These are phyloP conservation scores for Opisthocomus hoazin DNA, from an alignment of 2,113 vertebrate species.

Conservation along the genomic window DNA sequence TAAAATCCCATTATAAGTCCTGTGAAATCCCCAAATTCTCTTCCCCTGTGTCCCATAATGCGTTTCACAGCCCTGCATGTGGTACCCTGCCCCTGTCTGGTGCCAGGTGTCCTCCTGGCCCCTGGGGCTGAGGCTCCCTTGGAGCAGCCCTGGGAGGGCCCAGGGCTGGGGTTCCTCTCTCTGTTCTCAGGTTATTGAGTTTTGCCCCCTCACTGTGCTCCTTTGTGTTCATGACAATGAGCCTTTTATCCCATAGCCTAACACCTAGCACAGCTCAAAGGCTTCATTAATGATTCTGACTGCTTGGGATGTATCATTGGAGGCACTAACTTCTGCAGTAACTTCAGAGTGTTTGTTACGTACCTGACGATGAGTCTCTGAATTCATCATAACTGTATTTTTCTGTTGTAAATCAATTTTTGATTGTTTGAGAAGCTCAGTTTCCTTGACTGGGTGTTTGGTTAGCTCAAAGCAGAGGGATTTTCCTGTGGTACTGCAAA, in stretches of 20 bases:
- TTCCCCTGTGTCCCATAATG: accelerated
- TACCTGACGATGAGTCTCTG: background rate
- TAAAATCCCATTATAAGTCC: background rate
- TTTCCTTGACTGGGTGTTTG: background rate
- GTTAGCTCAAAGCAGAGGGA: background rate
- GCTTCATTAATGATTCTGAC: background rate
- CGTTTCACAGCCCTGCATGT: accelerated
- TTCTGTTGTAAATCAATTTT: background rate
- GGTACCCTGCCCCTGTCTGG: too few species aligned
- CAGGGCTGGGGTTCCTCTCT: background rate
- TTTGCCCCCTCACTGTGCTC: background rate
- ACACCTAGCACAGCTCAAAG: background rate
- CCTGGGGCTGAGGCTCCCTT: background rate
- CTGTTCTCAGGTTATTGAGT: background rate
- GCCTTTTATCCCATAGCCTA: background rate
- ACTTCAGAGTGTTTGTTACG: background rate
- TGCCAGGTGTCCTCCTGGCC: background rate
- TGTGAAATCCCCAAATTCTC: background rate
- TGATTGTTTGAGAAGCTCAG: background rate
- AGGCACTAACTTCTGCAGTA: background rate
- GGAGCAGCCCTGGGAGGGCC: background rate
- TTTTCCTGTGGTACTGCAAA: background rate
- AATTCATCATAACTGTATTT: background rate
- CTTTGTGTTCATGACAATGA: background rate
- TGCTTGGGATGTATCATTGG: background rate